These are phyloP conservation scores for Aldrovandia affinis DNA, from an alignment of 2,797 vertebrate species.

Conservation along the genomic window DNA sequence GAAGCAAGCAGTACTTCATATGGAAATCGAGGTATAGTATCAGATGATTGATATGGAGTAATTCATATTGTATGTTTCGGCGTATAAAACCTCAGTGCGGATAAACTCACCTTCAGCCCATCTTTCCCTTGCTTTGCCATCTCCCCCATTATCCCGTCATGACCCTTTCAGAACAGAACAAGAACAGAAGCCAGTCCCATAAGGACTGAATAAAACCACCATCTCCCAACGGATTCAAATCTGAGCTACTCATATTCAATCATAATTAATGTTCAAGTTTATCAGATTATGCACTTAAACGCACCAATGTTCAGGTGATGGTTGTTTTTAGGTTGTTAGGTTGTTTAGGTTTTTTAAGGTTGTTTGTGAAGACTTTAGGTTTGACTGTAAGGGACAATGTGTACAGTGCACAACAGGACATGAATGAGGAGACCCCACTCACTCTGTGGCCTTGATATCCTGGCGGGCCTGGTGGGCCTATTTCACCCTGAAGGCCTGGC, in stretches of 20 bases:
- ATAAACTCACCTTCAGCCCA: constrained; percentile 67
- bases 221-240: neutral
- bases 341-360: too few species aligned
- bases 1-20: neutral
- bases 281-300: too few species aligned
- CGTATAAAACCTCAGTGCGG: neutral
- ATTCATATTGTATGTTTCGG: neutral
- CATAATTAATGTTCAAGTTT: neutral
- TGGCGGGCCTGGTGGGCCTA: constrained; percentile 59
- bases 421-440: constrained; percentile 38
- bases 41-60: neutral
- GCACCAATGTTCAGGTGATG: too few species aligned
- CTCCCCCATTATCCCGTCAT: constrained; percentile 73
- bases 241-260: neutral
- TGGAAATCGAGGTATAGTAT: neutral
- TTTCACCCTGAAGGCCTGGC: constrained; percentile 63
- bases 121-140: constrained; percentile 71
- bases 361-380: neutral
- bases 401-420: neutral
- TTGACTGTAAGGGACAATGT: neutral
- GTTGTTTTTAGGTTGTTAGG: too few species aligned
- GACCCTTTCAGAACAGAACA: constrained; percentile 59
- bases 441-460: constrained; percentile 68
- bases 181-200: neutral
- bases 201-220: neutral